Conservation (phyloP, 2,113 vertebrate species). For the Paradoxurus hermaphroditus region DNA sequence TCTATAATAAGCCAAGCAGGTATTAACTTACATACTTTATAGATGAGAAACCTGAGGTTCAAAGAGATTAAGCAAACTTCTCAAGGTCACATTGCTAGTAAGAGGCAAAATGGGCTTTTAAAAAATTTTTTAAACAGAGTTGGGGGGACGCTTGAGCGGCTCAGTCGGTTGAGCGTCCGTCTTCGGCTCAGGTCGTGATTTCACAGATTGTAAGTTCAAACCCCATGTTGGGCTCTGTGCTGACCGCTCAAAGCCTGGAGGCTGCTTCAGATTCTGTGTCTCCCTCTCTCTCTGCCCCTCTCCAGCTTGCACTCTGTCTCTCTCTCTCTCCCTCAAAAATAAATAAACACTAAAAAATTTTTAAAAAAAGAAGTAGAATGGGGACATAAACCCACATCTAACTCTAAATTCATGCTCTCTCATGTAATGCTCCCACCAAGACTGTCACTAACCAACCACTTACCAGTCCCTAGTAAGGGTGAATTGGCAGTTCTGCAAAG, state of each 20-base stretch:
- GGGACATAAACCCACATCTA: not conserved
- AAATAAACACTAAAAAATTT: too few relatives aligned
- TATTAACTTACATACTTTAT: not conserved
- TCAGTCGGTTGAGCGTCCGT: too few relatives aligned
- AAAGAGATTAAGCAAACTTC: not conserved
- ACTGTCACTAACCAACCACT: not conserved
- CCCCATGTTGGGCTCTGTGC: too few relatives aligned
- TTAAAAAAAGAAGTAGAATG: not conserved
- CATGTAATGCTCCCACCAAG: not conserved
- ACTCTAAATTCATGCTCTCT: not conserved
- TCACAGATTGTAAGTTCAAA: too few relatives aligned
- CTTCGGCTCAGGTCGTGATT: too few relatives aligned
- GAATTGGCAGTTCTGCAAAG: not conserved
- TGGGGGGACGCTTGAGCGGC: too few relatives aligned
- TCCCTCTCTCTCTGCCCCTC: too few relatives aligned
- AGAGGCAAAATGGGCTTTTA: not conserved
- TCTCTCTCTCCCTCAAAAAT: too few relatives aligned
- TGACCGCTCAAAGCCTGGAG: too few relatives aligned
- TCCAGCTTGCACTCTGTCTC: too few relatives aligned
- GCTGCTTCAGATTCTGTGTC: too few relatives aligned
- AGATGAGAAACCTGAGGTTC: not conserved
- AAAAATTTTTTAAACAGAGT: too few relatives aligned
- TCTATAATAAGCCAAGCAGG: not conserved
- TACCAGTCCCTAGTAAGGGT: not conserved
- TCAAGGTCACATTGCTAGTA: not conserved